These are phyloP conservation scores for Pristionchus arcanus DNA, from an alignment of 2,888 invertebrate species.

Conservation along the genomic window DNA sequence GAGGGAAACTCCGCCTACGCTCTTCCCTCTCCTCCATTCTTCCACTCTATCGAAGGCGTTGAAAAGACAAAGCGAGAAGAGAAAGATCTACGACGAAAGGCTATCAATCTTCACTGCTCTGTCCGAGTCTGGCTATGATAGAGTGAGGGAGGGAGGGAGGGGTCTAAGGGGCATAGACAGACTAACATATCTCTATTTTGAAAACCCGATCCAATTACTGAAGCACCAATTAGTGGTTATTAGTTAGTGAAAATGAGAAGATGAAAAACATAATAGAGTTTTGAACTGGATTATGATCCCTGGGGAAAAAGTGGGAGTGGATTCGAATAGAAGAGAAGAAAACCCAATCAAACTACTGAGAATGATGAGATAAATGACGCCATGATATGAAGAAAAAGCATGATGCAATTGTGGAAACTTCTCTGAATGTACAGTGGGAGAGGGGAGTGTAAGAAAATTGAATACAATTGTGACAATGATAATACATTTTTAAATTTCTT, in stretches of 20 bases:
- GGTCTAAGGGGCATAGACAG: not conserved
- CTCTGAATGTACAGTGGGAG: no score
- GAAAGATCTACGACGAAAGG: not conserved
- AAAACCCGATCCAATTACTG: not conserved
- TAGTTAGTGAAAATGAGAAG: not conserved
- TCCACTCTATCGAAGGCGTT: not conserved
- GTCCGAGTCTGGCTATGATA: not conserved
- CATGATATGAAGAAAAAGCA: not conserved
- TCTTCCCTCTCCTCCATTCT: not conserved
- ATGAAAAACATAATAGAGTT: not conserved
- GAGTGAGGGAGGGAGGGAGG: slow-evolving; percentile 11
- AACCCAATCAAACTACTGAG: not conserved
- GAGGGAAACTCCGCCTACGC: not conserved
- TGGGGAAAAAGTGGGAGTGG: not conserved
- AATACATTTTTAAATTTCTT: no score
- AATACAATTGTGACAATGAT: no score
- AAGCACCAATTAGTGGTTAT: slow-evolving; percentile 9
- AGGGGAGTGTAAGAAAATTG: no score
- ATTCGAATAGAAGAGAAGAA: not conserved
- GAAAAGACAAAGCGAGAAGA: not conserved
- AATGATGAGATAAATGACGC: not conserved
- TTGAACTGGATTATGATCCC: not conserved
- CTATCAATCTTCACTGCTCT: not conserved
- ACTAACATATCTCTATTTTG: not conserved
- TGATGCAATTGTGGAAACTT: not conserved